These are phyloP conservation scores for Dascyllus trimaculatus DNA, from an alignment of 2,113 vertebrate genomes.

Conservation along the genomic window DNA sequence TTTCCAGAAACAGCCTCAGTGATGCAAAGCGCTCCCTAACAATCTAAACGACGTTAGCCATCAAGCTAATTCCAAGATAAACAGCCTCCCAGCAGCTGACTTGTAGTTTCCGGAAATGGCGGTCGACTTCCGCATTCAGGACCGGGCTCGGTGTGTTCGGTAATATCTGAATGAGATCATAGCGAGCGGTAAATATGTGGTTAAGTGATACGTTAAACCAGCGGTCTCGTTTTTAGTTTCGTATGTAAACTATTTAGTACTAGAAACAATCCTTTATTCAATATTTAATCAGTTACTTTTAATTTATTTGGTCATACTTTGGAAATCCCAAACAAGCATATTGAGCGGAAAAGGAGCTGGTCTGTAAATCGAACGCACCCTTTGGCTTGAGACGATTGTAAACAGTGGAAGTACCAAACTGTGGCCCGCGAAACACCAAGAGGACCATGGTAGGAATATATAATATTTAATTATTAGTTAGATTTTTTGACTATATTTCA, in stretches of 20 bases:
- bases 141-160: not conserved
- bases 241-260: too few species aligned
- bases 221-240: not conserved
- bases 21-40: not conserved
- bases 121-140: constrained; percentile 2
- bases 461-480: too few species aligned
- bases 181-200: not conserved
- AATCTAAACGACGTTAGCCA: constrained; percentile 18
- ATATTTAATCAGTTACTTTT: not conserved
- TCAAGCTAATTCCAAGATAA: constrained; percentile 51
- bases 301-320: not conserved
- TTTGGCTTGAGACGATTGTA: not conserved
- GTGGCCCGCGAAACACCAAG: not conserved
- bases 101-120: constrained; percentile 54
- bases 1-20: not conserved
- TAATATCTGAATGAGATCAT: rapidly evolving
- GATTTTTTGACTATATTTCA: too few species aligned
- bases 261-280: too few species aligned
- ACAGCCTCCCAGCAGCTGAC: constrained; percentile 72
- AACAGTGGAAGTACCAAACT: not conserved
- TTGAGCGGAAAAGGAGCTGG: rapidly evolving
- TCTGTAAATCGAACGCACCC: not conserved
- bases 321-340: not conserved
- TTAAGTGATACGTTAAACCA: too few species aligned
- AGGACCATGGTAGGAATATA: too few species aligned